phyloP scores from a whole-genome alignment of 2,113 vertebrate genomes.

The Dryoscopus gambensis region DNA sequence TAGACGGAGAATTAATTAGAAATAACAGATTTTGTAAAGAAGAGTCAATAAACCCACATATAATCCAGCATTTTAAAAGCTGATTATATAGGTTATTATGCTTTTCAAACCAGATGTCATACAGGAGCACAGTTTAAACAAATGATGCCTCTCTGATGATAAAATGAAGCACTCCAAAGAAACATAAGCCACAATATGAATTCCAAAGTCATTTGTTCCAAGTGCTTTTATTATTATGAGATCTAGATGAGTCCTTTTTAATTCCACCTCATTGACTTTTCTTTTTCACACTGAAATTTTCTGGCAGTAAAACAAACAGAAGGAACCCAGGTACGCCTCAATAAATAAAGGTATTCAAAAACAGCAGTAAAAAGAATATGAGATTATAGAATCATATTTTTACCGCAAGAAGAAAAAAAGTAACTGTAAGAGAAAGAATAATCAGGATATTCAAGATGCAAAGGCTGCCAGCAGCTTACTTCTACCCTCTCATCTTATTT shows the following conservation, averaged over 20 bases:
- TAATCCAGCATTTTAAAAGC: slow-evolving; percentile 58
- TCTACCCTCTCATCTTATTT: not conserved
- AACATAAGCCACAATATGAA: slow-evolving; percentile 7
- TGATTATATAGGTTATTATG: slow-evolving; percentile 62
- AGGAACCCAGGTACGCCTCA: not conserved
- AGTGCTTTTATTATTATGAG: not conserved
- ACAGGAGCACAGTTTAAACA: slow-evolving; percentile 39
- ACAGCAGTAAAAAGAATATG: not conserved
- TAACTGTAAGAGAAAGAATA: not conserved
- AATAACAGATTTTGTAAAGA: slow-evolving; percentile 49
- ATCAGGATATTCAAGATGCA: not conserved
- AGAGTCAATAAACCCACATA: slow-evolving; percentile 47
- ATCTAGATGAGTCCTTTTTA: not conserved
- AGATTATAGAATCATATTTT: not conserved
- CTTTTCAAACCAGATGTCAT: slow-evolving; percentile 56
- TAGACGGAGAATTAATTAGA: slow-evolving; percentile 51
- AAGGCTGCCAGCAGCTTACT: not conserved
- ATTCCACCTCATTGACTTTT: not conserved
- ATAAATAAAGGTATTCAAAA: not conserved
- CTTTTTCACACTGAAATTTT: not conserved
- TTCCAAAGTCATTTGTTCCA: slow-evolving; percentile 9
- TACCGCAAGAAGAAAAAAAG: not conserved
- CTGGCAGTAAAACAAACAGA: not conserved
- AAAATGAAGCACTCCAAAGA: slow-evolving; percentile 1
- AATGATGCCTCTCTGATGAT: not conserved